Conservation (phyloP, 2,797 vertebrate species). For the Sebastiscus albofasciatus region DNA sequence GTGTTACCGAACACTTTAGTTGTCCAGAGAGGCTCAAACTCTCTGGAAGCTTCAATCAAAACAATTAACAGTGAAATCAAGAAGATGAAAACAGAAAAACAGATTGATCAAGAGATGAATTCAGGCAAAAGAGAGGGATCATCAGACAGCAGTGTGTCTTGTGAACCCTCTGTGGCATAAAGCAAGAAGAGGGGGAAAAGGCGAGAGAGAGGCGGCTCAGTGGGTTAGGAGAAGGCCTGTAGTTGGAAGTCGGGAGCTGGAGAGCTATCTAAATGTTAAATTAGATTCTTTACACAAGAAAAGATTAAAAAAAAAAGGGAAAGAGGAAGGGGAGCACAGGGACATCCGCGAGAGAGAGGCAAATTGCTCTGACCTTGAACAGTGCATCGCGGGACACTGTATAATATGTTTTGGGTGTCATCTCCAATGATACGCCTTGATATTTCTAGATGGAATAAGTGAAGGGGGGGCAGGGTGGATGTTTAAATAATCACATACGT, state of each 20-base stretch:
- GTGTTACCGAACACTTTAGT: neutral
- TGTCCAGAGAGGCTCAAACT: constrained; percentile 11
- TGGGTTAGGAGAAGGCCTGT: constrained; percentile 64
- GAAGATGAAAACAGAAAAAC: constrained; percentile 34
- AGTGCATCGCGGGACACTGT: constrained; percentile 88
- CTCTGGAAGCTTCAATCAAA: neutral
- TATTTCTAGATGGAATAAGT: constrained; percentile 89
- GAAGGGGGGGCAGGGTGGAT: constrained; percentile 78
- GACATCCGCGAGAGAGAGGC: constrained; percentile 79
- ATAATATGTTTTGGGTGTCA: constrained; percentile 89
- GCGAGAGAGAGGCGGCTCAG: constrained; percentile 48
- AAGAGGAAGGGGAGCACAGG: constrained; percentile 60
- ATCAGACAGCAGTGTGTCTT: constrained; percentile 49
- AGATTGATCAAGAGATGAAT: constrained; percentile 67
- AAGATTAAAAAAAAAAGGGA: constrained; percentile 8
- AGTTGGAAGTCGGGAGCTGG: constrained; percentile 23
- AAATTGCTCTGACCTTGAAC: constrained; percentile 87
- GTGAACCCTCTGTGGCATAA: constrained; percentile 55
- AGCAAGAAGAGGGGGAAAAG: constrained; percentile 39
- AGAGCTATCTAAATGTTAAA: constrained; percentile 64
- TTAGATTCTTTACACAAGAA: constrained; percentile 55
- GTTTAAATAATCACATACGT: constrained; percentile 78
- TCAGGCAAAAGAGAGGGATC: constrained; percentile 45
- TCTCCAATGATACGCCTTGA: constrained; percentile 89
- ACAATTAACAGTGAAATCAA: constrained; percentile 7